Base-by-base conservation (phyloP, 2,113 vertebrate genomes). In the Aptenodytes forsteri region DNA sequence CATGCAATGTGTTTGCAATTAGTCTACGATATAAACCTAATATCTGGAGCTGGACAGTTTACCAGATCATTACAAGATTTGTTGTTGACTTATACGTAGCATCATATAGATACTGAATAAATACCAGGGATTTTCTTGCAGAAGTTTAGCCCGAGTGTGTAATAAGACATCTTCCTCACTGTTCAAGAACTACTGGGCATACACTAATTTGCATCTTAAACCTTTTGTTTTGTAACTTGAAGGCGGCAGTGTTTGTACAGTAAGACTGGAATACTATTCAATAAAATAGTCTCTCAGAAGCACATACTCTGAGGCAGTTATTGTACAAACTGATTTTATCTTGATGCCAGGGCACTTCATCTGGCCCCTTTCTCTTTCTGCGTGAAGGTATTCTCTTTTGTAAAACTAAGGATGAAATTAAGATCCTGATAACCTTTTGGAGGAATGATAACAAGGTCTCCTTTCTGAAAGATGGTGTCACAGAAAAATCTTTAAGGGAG, bases 361-460 rank as follows among this genome's bases (percentile, higher is more conserved):
- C 55, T 87, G 55, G 29, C n/a, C 73, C 27, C 30, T 73, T 83
- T 87, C 40, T 70, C 54, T 2, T 9, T 70, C 58, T 42, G 19
- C 16, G 34, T 44, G 46, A 58, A 77, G 38, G 26, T 36, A 70
- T 70, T 90, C 34, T 66, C 61, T 89, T 90, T 67, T 61, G 21
- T 75, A 95, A 96, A 88, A 89, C 67, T 66, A 50, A 87, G 91
- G 40, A 82, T 84, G 62, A 79, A 96, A 89, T 96, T 95, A 91
- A 46, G 70, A 84, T 72, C 5, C 5, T 50, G 72, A 89, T 91
- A 88, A 91, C 61, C 64, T 89, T 80, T 79, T 49, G 40, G 34
- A 69, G 30, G 36, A 73, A 46, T 30, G 65, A 71, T 73, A 93
- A 61, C 10, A 9, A 56, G 71, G 62, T 93, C 50, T 82, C 29